Conservation (phyloP, 2,797 vertebrate species). For the Cynodonichthys magdalenae region DNA sequence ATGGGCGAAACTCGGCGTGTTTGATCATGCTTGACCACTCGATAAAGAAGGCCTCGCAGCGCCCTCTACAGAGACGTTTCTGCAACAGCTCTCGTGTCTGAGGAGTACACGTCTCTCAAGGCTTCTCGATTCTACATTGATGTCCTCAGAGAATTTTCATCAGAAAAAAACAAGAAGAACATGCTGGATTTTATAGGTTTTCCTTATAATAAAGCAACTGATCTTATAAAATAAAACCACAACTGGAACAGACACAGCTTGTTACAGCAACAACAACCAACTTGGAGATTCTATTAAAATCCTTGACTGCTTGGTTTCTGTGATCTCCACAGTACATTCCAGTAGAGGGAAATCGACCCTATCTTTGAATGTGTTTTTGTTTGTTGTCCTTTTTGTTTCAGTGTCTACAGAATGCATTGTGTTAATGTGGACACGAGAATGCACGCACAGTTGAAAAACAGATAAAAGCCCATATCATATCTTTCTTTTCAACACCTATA, state of each 20-base stretch:
- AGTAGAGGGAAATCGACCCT: conserved; percentile 80
- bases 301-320: conserved; percentile 75
- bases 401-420: conserved; percentile 80
- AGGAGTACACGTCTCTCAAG: conserved; percentile 65
- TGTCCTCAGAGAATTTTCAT: conserved; percentile 52
- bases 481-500: conserved; percentile 80
- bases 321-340: conserved; percentile 88
- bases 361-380: conserved; percentile 83
- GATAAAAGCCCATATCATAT: conserved; percentile 80
- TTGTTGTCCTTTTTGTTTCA: conserved; percentile 64
- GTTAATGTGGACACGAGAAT: conserved; percentile 78
- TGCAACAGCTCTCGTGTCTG: conserved; percentile 51
- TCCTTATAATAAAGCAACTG: conserved; percentile 78
- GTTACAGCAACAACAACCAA: conserved; percentile 62
- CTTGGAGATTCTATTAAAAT: conserved; percentile 57
- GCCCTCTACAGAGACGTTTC: conserved; percentile 52
- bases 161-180: conserved; percentile 21
- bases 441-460: conserved; percentile 74
- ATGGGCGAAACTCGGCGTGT: conserved; percentile 28
- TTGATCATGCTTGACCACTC: conserved; percentile 17
- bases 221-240: conserved; percentile 51
- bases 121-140: conserved; percentile 69
- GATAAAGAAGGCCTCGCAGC: conserved; percentile 38
- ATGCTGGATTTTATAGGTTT: conserved; percentile 85
- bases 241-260: conserved; percentile 46